Evolutionary conservation across 2,888 invertebrate species (phyloP).

Genomic region (Drosophila meridionalis): DNA sequence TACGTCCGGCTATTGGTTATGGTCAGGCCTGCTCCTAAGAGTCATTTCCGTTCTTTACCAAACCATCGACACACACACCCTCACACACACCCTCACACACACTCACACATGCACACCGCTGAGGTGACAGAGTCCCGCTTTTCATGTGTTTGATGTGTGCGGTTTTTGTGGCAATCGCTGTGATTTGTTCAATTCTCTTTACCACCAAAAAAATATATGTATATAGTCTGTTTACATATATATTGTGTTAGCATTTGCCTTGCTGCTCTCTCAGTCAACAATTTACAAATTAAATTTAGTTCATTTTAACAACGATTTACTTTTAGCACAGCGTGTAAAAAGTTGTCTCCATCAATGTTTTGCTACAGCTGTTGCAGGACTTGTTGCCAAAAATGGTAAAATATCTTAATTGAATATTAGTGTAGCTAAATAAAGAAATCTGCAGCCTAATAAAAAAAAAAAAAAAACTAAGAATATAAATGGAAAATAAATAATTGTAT

Average conservation of each 20-base stretch:
- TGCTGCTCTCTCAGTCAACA: background rate
- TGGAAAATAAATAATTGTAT: no score
- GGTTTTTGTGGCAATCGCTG: slow-evolving; percentile 65
- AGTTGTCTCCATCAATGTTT: background rate
- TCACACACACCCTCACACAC: slow-evolving; percentile 4
- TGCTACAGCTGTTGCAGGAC: slow-evolving; percentile 1
- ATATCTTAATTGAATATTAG: slow-evolving; percentile 7
- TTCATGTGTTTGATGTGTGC: slow-evolving; percentile 66
- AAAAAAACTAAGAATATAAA: no score
- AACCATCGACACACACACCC: background rate
- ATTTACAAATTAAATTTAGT: slow-evolving; percentile 11
- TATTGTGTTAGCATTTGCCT: background rate
- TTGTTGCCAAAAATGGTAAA: slow-evolving; percentile 3
- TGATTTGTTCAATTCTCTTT: slow-evolving; percentile 44
- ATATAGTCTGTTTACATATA: background rate
- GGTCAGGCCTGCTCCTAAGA: slow-evolving; percentile 64
- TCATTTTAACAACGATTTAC: slow-evolving; percentile 9
- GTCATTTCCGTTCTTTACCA: slow-evolving; percentile 73
- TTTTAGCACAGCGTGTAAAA: slow-evolving; percentile 3
- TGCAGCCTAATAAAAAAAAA: no score
- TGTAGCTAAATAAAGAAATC: background rate
- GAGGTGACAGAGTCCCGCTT: slow-evolving; percentile 61
- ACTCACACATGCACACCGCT: slow-evolving; percentile 14
- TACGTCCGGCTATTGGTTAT: slow-evolving; percentile 42
- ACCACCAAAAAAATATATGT: background rate